Evolutionary conservation across 2,797 vertebrate genomes (phyloP), one percentile per base, ranked within the genome.

Genomic region (Falco rusticolus): DNA sequence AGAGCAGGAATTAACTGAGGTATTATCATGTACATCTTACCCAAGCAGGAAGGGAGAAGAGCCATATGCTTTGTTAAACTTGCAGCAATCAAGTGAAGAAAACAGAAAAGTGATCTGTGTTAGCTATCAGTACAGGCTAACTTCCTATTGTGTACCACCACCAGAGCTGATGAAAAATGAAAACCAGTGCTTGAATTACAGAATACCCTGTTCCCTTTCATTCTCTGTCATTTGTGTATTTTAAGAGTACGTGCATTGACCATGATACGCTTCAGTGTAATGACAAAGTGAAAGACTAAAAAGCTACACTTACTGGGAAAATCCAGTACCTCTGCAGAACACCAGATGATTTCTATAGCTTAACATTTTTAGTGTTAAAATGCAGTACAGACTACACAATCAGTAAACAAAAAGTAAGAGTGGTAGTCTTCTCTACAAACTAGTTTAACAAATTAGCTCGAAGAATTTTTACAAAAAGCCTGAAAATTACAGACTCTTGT

Each of bases 31-130:
- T 92, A 87, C 68, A 96, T 98, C 99, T 99, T 99, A 99, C 99
- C 99, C 98, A 98, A 97, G 98, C 98, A 99, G 98, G 98, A 99
- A 98, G 98, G 98, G 98, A 98, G 99, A 98, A 99, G 99, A 98
- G 98, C 98, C 99, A 98, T 98, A 98, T 95, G 98, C 97, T 98
- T 98, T 98, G 98, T 99, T 99, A 99, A 98, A 98, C 98, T 99
- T 99, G 99, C 99, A 98, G 99, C 99, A 96, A 98, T 98, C 97
- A 97, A 97, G 98, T 98, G 98, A 98, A 98, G 98, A 98, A 98
- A 98, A 98, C 88, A 98, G 97, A 98, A 97, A 97, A 98, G 98
- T 98, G 98, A 98, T 98, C 94, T 94, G 98, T 98, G 98, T 99
- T 99, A 99, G 98, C 98, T 97, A 97, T 97, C 97, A 96, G 95